Conservation (phyloP, 2,888 invertebrate genomes). For the Stomorhina lunata region DNA sequence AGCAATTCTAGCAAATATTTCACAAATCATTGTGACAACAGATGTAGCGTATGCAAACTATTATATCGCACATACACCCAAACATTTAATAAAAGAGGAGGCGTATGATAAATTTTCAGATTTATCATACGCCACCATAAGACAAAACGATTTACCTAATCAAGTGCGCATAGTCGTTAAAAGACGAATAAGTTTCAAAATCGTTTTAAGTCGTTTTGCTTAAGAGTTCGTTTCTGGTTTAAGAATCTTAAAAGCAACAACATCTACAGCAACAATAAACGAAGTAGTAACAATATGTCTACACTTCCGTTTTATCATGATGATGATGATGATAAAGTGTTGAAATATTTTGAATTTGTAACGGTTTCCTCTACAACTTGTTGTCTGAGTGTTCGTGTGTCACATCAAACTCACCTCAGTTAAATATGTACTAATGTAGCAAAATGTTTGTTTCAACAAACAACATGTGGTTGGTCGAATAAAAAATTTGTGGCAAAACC, state of each 20-base stretch:
- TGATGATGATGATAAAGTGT: no score
- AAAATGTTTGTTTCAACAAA: conserved; percentile 33
- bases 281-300: conserved; percentile 28
- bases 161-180: conserved; percentile 48
- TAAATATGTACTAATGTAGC: neutral
- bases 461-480: conserved; percentile 63
- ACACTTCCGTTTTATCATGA: conserved; percentile 66
- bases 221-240: conserved; percentile 22
- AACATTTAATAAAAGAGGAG: neutral
- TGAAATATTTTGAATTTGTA: conserved; percentile 63
- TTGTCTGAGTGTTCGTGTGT: neutral
- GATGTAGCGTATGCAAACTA: conserved; percentile 22
- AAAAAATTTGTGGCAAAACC: neutral
- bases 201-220: conserved; percentile 17
- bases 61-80: no score
- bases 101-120: conserved; percentile 14
- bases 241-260: conserved; percentile 1
- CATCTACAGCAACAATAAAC: neutral
- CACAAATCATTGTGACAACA: neutral
- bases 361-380: conserved; percentile 58
- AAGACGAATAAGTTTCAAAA: neutral
- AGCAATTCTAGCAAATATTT: neutral
- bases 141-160: neutral
- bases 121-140: conserved; percentile 42
- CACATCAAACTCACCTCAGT: conserved; percentile 48